Evolutionary conservation across 2,888 invertebrate species (phyloP), one percentile per base, ranked within the genome.

Genomic region (Pocota personata): DNA sequence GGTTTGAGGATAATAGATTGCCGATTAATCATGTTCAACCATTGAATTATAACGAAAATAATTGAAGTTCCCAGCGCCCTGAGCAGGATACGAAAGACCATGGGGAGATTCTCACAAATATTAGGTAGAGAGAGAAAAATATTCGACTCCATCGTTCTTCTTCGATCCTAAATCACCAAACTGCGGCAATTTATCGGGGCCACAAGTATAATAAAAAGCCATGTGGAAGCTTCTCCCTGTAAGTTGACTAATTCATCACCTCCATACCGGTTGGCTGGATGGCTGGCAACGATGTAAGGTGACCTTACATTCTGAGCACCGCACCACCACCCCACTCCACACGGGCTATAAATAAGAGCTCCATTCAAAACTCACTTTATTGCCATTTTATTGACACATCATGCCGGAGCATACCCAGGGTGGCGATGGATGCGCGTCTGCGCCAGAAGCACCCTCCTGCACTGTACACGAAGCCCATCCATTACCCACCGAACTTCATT

Each of bases 11-110:
- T 86, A 86, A 86, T 86, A 87, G 82, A 82, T 79, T 87, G 77
- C 78, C 88, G 87, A 88, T 89, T 88, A 89, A 89, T 89, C 88
- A 89, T 89, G 83, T 84, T 88, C 88, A 89, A 88, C 88, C 88
- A 88, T 88, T 88, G 87, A 88, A 88, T 88, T 88, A 88, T 88
- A 88, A 87, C 86, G 86, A 88, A 88, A 88, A 88, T 88, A 88
- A 88, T 88, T 88, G 88, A 86, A 86, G 76, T 67, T 86, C 67
- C 67, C 60, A 73, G 83, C 75, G 50, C 43, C 66, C 40, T 69
- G 48, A 73, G 62, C 46, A 73, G 50, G 24, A 48, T 10, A 14
- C 48, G 57, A 62, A 48, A 40, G 16, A 32, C 30, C 32, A 32
- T 12, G 32, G 14, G 40, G 40, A 14, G 40, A 14, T n/a, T n/a